Evolutionary conservation across 2,797 vertebrate species (phyloP), one percentile per base, ranked within the genome.

Genomic region (Alosa sapidissima): DNA sequence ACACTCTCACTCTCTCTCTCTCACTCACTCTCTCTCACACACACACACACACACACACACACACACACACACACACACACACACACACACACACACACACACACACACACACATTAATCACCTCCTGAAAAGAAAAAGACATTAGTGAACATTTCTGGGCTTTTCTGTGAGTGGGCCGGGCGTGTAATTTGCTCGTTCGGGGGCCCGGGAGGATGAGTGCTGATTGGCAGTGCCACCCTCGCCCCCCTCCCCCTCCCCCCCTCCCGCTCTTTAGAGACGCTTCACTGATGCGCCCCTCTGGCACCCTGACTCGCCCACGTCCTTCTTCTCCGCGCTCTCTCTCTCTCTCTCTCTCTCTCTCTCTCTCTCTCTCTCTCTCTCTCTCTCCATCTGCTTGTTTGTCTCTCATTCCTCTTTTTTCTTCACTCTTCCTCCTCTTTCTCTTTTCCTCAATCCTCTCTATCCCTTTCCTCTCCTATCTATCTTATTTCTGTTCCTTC

Each of bases 211-310:
- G 41, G 75, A 81, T 49, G 21, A 14, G 24, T 10, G 24, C 75
- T 52, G 33, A 36, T 84, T 62, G 58, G 58, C 58, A 62, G 58
- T 9, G 58, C 58, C 58, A 24, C 58, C 58, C 58, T 60, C 58
- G 41, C 41, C 41, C 41, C 2, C 7, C 21, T 11, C 11, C 52
- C 21, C 21, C 21, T 19, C 19, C 55, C 16, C 36, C 33, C 16
- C 51, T 81, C 82, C 83, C 49, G 49, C 85, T 84, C 81, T 82
- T 78, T 41, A 86, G 81, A 75, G 48, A 75, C 49, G 72, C 82
- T 83, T 84, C 72, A 83, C 45, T 85, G 21, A 75, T 65, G 81
- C 65, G n/a, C 9, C 81, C 19, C 83, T 83, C 52, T 85, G 72
- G 51, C 33, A 55, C 45, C 60, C 51, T 6, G 48, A 33, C 54